These are phyloP conservation scores for Sinhomidia bicolor DNA, from an alignment of 2,888 invertebrate species.

Conservation along the genomic window DNA sequence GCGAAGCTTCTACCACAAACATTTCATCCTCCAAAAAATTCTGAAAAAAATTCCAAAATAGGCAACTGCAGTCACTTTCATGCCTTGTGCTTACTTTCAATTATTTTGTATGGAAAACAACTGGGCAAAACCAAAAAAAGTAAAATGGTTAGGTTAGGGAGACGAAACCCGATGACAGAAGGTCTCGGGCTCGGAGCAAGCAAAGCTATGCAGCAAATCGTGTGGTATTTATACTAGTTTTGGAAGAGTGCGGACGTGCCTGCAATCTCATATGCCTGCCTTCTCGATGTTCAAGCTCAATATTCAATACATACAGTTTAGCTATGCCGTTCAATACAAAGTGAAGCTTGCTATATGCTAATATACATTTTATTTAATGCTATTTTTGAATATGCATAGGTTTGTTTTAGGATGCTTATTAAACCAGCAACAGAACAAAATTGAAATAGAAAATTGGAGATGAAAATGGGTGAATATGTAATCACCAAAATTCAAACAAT, in stretches of 20 bases:
- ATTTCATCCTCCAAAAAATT: constrained; percentile 23
- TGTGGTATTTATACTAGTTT: neutral
- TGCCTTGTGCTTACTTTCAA: constrained; percentile 43
- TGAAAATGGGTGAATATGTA: no score
- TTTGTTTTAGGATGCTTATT: no score
- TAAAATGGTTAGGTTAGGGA: constrained; percentile 53
- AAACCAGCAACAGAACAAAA: no score
- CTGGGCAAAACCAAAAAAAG: constrained; percentile 33
- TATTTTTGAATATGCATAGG: no score
- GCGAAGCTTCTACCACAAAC: constrained; percentile 53
- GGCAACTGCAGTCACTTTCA: neutral
- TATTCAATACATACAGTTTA: no score
- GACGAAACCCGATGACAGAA: neutral
- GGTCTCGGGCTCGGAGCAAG: constrained; percentile 8
- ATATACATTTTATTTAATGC: no score
- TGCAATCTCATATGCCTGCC: neutral
- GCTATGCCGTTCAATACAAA: no score
- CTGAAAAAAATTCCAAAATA: constrained; percentile 2
- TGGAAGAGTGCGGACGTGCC: constrained; percentile 30
- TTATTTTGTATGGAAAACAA: constrained; percentile 51
- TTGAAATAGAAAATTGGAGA: no score
- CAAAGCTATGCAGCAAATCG: neutral
- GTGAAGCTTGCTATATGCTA: no score
- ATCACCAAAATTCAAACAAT: no score
- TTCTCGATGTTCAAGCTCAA: no score